Conservation (phyloP, 2,797 vertebrate genomes). For the Sebastolobus alascanus region DNA sequence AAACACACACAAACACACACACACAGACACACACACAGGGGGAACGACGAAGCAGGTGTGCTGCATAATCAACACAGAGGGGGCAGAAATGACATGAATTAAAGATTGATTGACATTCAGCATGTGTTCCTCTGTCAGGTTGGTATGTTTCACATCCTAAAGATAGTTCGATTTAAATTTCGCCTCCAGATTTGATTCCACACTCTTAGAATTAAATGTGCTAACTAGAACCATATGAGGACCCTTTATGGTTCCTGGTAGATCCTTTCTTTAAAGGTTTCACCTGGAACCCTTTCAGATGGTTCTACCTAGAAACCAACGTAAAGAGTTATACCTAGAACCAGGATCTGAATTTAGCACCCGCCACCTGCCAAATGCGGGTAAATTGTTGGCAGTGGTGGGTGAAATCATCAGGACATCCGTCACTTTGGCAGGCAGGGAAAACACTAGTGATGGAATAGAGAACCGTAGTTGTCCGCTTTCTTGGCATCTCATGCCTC, state of each 20-base stretch:
- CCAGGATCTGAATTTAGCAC: too few species aligned
- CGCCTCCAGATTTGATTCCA: neutral
- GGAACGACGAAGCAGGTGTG: constrained; percentile 32
- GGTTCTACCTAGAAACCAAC: neutral
- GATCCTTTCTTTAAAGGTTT: neutral
- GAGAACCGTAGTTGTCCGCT: too few species aligned
- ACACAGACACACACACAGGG: neutral
- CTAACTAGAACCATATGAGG: neutral
- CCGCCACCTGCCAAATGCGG: too few species aligned
- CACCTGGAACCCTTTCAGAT: neutral
- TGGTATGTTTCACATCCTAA: constrained; percentile 16
- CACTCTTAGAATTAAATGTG: neutral
- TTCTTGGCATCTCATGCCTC: too few species aligned
- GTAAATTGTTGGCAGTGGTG: too few species aligned
- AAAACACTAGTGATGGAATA: too few species aligned
- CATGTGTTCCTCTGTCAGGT: constrained; percentile 29
- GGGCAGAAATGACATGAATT: constrained; percentile 62
- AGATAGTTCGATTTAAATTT: neutral
- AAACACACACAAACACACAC: neutral
- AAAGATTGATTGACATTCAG: constrained; percentile 74
- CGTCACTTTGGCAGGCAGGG: too few species aligned
- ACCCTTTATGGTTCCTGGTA: neutral
- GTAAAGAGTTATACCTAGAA: neutral
- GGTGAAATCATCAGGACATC: too few species aligned
- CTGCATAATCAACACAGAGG: constrained; percentile 61